Evolutionary conservation across 1,140 invertebrate genomes (phyloP), one percentile per base, ranked within the genome.

Genomic region (Dinoponera quadriceps): DNA sequence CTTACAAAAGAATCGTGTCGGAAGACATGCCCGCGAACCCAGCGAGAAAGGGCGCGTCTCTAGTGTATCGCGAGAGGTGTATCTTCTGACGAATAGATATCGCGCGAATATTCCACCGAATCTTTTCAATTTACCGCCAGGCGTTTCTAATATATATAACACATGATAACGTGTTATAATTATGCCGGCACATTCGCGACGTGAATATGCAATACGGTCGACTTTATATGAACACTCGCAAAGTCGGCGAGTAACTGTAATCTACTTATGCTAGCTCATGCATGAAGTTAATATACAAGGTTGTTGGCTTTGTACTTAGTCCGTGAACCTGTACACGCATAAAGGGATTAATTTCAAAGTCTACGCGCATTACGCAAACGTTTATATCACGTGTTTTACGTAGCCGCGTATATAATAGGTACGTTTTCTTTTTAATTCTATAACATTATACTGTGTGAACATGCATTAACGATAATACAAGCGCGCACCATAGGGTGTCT

Each of bases 211-310:
- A 82, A 73, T 82, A 74, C 78, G 27, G 78, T 51, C 78, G 78
- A 73, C 78, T 82, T 82, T 74, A 74, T 74, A 74, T 62, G 38
- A 74, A 72, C 71, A 82, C 57, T 82, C 33, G 78, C 78, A 72
- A 74, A 82, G 78, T 82, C 78, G 68, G 44, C 78, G 71, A 60
- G 57, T 74, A 74, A 73, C 78, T 74, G 78, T 82, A 80, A 80
- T 80, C 75, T 80, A 80, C 75, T 80, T 80, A 80, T 80, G 75
- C 75, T 71, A 71, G 75, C 75, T 80, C 65, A 80, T 80, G 75
- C 75, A 80, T 80, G 75, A 80, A 80, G 75, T 80, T 80, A 80
- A 80, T 80, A 80, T 80, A 80, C 75, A 80, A 80, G 75, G 65
- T 80, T 80, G 75, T 80, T 80, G 65, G 75, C 75, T 80, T 80